Conservation (phyloP, 1,140 invertebrate genomes). For the Leptestheria dahalacensis region DNA sequence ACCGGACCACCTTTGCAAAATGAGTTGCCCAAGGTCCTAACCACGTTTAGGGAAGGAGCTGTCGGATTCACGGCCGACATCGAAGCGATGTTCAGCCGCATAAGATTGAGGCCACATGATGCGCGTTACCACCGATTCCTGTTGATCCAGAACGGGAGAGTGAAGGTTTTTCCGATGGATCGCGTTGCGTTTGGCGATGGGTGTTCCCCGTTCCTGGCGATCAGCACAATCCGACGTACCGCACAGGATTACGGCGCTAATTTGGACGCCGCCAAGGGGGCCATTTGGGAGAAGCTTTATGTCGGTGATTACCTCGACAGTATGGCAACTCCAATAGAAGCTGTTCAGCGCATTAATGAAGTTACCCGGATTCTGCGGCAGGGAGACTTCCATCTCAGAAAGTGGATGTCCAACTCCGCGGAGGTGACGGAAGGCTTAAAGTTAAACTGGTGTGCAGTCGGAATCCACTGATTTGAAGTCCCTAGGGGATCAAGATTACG, state of each 20-base stretch:
- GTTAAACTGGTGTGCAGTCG: no score
- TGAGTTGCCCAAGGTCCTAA: background rate
- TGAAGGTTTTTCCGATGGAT: background rate
- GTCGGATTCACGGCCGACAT: slow-evolving; percentile 10
- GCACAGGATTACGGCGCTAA: background rate
- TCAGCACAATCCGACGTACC: background rate
- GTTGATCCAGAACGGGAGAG: slow-evolving; percentile 13
- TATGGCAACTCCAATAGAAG: background rate
- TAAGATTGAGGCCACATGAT: background rate
- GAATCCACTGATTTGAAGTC: background rate
- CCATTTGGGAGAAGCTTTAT: slow-evolving; percentile 13
- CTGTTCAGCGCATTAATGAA: background rate
- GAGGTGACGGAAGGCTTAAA: background rate
- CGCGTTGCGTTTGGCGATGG: slow-evolving; percentile 15
- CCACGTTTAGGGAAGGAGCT: background rate
- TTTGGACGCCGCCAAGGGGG: background rate
- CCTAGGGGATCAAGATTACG: background rate
- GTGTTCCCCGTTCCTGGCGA: slow-evolving; percentile 17
- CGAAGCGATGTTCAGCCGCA: slow-evolving; percentile 4
- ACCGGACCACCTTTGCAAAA: slow-evolving; percentile 1
- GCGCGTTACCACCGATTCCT: slow-evolving; percentile 10
- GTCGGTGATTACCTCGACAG: slow-evolving; percentile 18
- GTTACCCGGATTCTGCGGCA: background rate
- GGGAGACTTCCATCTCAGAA: background rate
- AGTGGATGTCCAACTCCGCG: slow-evolving; percentile 1